These are phyloP conservation scores for Ophion ventricosus DNA, from an alignment of 2,888 invertebrate species.

Conservation along the genomic window DNA sequence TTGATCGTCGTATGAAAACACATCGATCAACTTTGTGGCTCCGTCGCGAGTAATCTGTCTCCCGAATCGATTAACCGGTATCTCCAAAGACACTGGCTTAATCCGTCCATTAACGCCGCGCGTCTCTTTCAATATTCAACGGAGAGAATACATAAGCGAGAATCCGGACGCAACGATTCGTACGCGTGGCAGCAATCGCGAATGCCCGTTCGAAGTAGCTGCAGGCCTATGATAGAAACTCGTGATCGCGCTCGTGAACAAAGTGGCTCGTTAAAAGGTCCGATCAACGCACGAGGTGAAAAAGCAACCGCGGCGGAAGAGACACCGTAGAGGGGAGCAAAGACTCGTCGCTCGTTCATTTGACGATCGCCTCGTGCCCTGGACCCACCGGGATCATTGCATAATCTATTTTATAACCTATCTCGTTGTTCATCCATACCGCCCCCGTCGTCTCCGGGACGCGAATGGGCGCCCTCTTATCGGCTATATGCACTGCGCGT, in stretches of 20 bases:
- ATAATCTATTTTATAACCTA: conserved; percentile 58
- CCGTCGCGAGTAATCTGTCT: conserved; percentile 1
- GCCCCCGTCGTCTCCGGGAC: background rate
- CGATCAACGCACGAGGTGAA: conserved; percentile 55
- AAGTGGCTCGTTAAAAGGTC: conserved; percentile 47
- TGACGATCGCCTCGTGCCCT: conserved; percentile 61
- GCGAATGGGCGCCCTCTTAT: background rate
- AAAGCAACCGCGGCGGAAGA: conserved; percentile 48
- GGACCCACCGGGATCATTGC: conserved; percentile 54
- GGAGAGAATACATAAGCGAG: too few species aligned
- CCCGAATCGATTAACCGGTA: conserved; percentile 19
- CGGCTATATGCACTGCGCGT: background rate
- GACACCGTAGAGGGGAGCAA: conserved; percentile 8
- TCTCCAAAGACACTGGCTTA: conserved; percentile 1
- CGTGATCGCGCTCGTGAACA: conserved; percentile 37
- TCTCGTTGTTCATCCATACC: conserved; percentile 15
- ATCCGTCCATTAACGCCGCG: conserved; percentile 17
- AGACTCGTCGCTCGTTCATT: conserved; percentile 47
- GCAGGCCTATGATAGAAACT: conserved; percentile 1
- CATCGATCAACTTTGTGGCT: conserved; percentile 15
- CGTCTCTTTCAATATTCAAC: too few species aligned
- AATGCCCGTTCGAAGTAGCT: background rate
- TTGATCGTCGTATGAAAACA: conserved; percentile 17
- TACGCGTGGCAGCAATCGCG: conserved; percentile 1
- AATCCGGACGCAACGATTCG: background rate